Conservation (phyloP, 2,888 invertebrate genomes). For the Ryuthela nishihirai region DNA sequence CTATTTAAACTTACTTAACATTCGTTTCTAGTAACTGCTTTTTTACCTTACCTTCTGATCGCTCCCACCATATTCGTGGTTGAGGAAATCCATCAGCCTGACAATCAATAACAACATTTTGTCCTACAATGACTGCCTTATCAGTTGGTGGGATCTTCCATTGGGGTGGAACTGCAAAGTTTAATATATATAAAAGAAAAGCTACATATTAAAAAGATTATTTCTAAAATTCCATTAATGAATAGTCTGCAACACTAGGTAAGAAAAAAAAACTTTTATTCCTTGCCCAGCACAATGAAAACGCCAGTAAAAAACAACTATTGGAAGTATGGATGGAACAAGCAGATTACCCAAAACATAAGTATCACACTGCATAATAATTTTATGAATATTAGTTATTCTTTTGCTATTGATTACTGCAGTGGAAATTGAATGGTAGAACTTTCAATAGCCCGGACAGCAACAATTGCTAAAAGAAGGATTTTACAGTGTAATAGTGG, state of each 20-base stretch:
- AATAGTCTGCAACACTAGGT: not conserved
- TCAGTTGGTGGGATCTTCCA: slow-evolving; percentile 94
- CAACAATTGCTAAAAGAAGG: too few species aligned
- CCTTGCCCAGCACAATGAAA: too few species aligned
- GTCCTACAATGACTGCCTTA: slow-evolving; percentile 91
- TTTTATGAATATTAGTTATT: too few species aligned
- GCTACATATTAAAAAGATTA: not conserved
- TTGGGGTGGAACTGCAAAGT: slow-evolving; percentile 77
- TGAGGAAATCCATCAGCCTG: slow-evolving; percentile 94
- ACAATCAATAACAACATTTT: slow-evolving; percentile 89
- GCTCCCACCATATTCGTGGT: slow-evolving; percentile 91
- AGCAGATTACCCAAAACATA: too few species aligned
- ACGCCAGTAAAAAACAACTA: not conserved
- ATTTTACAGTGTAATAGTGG: too few species aligned
- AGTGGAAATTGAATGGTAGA: too few species aligned
- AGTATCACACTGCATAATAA: too few species aligned
- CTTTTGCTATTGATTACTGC: too few species aligned
- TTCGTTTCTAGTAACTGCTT: too few species aligned
- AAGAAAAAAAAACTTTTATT: not conserved
- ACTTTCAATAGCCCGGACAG: too few species aligned
- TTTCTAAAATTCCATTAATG: not conserved
- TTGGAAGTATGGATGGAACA: too few species aligned
- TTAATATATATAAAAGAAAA: not conserved
- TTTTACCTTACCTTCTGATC: slow-evolving; percentile 65
- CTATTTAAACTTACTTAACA: too few species aligned